A percentile compares a stretch with the other conserved stretches of the same genome.
These are phyloP conservation scores for Octodon degus DNA, from an alignment of 2,113 vertebrate genomes.

Conservation along the genomic window DNA sequence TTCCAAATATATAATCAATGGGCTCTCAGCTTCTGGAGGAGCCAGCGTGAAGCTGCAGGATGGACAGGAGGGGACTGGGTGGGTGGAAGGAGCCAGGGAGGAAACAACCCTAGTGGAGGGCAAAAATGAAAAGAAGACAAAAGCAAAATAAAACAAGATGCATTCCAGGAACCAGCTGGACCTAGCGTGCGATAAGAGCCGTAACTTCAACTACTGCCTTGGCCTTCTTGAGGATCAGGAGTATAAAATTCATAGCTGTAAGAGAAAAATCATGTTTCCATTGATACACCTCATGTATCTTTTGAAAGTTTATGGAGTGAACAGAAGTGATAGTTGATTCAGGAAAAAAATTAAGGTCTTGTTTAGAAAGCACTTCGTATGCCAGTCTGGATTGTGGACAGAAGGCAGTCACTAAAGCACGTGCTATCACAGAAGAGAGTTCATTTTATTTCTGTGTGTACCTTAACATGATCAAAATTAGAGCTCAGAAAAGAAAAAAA, in stretches of 20 bases:
- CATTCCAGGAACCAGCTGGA: constrained; percentile 5
- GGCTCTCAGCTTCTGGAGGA: background rate
- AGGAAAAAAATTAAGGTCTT: constrained; percentile 16
- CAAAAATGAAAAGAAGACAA: background rate
- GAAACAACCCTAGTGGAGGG: background rate
- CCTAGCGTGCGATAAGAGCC: background rate
- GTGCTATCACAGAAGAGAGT: background rate
- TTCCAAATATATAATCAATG: background rate
- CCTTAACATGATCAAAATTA: constrained; percentile 52
- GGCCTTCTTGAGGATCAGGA: background rate
- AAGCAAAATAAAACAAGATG: background rate
- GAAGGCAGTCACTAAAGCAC: background rate
- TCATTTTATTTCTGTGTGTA: background rate
- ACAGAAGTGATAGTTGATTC: background rate
- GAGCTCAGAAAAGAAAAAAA: background rate
- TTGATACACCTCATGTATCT: background rate
- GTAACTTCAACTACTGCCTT: background rate
- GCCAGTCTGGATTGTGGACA: background rate
- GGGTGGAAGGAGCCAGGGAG: background rate
- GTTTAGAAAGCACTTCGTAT: constrained; percentile 23
- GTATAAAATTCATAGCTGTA: background rate
- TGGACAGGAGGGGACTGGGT: background rate
- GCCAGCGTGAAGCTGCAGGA: background rate
- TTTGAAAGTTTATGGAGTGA: background rate
- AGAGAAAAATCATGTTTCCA: background rate